A percentile compares a stretch with the other conserved stretches of the same genome.
These are phyloP conservation scores for Anagrus nilaparvatae DNA, from an alignment of 1,140 invertebrate species.

Conservation along the genomic window DNA sequence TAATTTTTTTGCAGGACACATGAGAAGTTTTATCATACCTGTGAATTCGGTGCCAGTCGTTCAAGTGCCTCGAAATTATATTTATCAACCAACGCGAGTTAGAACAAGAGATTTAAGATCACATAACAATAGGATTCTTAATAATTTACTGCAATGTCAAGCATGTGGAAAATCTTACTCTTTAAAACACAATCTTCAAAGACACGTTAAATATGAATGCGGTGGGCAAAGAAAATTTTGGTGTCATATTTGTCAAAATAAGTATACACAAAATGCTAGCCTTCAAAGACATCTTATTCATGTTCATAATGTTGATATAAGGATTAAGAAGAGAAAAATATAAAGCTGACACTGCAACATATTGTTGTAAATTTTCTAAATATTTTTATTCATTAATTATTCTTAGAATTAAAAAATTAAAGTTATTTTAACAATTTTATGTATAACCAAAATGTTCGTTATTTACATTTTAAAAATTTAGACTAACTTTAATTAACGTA, in stretches of 20 bases:
- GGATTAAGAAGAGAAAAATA: slow-evolving; percentile 1
- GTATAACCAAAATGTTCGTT: too few relatives aligned
- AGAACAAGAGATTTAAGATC: too few relatives aligned
- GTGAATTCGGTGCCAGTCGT: too few relatives aligned
- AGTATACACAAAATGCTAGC: slow-evolving; percentile 37
- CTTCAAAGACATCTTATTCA: slow-evolving; percentile 32
- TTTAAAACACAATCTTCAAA: slow-evolving; percentile 36
- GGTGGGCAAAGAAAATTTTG: slow-evolving; percentile 39
- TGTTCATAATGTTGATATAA: slow-evolving; percentile 21
- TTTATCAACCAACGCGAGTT: too few relatives aligned
- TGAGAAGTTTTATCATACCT: too few relatives aligned
- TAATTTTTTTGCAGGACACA: too few relatives aligned
- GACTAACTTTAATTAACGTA: too few relatives aligned
- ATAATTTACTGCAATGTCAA: slow-evolving; percentile 28
- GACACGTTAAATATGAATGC: slow-evolving; percentile 45
- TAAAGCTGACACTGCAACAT: not conserved
- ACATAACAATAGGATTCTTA: too few relatives aligned
- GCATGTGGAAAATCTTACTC: slow-evolving; percentile 42
- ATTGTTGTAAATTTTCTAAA: not conserved
- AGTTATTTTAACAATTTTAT: too few relatives aligned
- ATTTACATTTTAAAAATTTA: too few relatives aligned
- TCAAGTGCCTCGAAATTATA: too few relatives aligned
- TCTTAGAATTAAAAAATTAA: too few relatives aligned
- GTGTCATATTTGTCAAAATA: slow-evolving; percentile 36
- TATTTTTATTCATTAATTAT: not conserved